Base-by-base conservation (phyloP, 2,113 vertebrate species). In the Gobiocypris rarus region DNA sequence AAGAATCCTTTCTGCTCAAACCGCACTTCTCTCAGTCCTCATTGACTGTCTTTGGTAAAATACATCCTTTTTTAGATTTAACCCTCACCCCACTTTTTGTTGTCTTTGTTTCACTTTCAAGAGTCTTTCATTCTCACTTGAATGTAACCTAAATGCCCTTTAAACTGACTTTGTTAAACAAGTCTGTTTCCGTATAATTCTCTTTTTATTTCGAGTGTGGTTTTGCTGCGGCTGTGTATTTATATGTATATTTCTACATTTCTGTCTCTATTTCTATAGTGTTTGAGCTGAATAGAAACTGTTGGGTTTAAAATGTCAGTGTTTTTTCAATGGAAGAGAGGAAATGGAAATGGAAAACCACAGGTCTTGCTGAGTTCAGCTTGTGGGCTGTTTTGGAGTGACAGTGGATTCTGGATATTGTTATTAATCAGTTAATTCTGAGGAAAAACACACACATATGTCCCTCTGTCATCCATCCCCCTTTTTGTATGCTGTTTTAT, bases 321-420 rank as follows among this genome's bases (percentile, higher is more conserved):
- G 38, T 15, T 43, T 24, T 41, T 78, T 77, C 26, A 41, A 61
- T 41, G 38, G 34, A 61, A 59, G 56, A 38, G 11, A 24, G 34
- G 63, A 54, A 81, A 81, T n/a, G 45, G 45, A 54, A 34, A 34
- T 70, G 79, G 24, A 28, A 70, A 81, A 81, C 63, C 61, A 70
- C 50, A 34, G 50, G 75, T 76, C 52, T 54, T 70, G 79, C 79
- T 82, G 63, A 82, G 65, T 70, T 52, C 28, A 82, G 48, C 61
- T 70, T 70, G 45, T 81, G 79, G 79, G 1, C 48, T 54, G 31
- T 31, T 41, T 82, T 50, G 17, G 13, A 26, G 22, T 79, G 58
- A 79, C 58, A 28, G 38, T 70, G 41, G 70, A 48, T 19, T 4
- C 79, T 54, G 19, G 22, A 19, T 9, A 48, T 43, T 79, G n/a